Conservation (phyloP, 1,140 invertebrate genomes). For the Daktulosphaira vitifoliae region DNA sequence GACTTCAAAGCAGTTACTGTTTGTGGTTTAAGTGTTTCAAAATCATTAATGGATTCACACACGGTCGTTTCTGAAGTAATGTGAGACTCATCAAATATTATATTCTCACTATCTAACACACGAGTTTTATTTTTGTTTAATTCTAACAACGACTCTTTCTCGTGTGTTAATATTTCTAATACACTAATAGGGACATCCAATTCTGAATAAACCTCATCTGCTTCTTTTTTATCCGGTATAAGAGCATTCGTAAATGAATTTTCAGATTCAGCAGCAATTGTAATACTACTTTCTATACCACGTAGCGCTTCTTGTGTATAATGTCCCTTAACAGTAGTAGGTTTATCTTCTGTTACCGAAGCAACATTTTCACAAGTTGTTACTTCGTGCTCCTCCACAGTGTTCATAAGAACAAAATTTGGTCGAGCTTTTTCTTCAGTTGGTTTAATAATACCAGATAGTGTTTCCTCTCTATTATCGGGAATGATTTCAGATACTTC, state of each 20-base stretch:
- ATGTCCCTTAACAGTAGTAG: slow-evolving; percentile 40
- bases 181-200: slow-evolving; percentile 38
- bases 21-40: slow-evolving; percentile 1
- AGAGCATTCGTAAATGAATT: slow-evolving; percentile 35
- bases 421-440: slow-evolving; percentile 30
- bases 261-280: slow-evolving; percentile 37
- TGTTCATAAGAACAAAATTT: slow-evolving; percentile 10
- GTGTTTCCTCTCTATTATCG: slow-evolving; percentile 36
- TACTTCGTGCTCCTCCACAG: neutral
- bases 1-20: neutral
- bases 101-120: slow-evolving; percentile 35
- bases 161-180: slow-evolving; percentile 40
- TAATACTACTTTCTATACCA: slow-evolving; percentile 36
- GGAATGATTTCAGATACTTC: slow-evolving; percentile 38
- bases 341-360: slow-evolving; percentile 38
- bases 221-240: slow-evolving; percentile 37
- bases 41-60: neutral
- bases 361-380: slow-evolving; percentile 32
- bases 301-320: slow-evolving; percentile 35
- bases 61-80: slow-evolving; percentile 15
- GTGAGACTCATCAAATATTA: slow-evolving; percentile 39
- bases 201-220: slow-evolving; percentile 39
- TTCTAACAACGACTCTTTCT: slow-evolving; percentile 39
- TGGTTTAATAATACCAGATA: slow-evolving; percentile 6
- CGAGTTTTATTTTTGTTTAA: neutral